A percentile compares a stretch with the other conserved stretches of the same genome.
Evolutionary conservation across 2,113 vertebrate genomes (phyloP).

Genomic region (Vidua chalybeata): DNA sequence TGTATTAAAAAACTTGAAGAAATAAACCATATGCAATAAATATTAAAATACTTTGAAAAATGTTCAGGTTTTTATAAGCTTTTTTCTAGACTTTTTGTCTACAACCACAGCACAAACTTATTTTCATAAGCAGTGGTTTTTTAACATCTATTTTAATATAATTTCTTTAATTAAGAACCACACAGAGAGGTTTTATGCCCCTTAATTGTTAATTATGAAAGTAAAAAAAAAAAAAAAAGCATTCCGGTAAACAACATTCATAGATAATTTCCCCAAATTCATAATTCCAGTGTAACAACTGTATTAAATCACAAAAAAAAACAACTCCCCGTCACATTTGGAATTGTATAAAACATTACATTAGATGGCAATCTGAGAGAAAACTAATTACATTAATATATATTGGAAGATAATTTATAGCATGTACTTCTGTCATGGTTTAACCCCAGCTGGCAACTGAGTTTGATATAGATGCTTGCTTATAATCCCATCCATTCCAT

Average conservation of each 20-base stretch:
- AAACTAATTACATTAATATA: not conserved
- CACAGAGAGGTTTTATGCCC: not conserved
- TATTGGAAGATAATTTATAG: not conserved
- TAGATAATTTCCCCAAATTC: not conserved
- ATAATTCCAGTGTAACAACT: not conserved
- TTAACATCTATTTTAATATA: not conserved
- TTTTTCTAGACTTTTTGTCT: not conserved
- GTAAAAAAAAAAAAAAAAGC: not conserved
- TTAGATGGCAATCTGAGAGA: not conserved
- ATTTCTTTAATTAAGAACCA: not conserved
- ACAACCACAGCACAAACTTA: not conserved
- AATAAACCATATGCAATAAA: not conserved
- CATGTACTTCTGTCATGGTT: not conserved
- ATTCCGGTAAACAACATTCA: not conserved
- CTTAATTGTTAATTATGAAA: not conserved
- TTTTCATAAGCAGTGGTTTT: not conserved
- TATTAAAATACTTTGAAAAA: not conserved
- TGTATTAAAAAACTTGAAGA: not conserved
- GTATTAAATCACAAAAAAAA: not conserved
- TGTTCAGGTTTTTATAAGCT: not conserved
- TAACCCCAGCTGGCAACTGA: not conserved
- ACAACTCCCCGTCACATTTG: not conserved
- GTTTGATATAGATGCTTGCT: not conserved
- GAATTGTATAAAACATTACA: not conserved
- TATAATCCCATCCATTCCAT: not conserved